phyloP scores from a whole-genome alignment of 2,888 invertebrate species.

The Dione vanillae region DNA sequence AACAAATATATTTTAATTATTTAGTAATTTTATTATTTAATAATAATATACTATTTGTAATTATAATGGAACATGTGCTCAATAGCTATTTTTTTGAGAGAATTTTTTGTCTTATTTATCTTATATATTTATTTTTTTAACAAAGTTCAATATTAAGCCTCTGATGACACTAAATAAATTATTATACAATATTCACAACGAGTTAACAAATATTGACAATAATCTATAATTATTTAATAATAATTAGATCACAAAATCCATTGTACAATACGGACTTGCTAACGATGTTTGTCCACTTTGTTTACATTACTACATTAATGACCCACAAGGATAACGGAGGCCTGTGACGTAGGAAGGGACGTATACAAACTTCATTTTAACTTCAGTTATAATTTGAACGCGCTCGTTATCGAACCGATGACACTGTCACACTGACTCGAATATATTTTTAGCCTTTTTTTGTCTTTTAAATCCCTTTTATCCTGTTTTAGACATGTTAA shows the following conservation, averaged over 20 bases:
- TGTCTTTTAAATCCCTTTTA: conserved; percentile 18
- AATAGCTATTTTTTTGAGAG: too few relatives aligned
- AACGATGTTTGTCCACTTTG: conserved; percentile 38
- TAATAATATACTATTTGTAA: neutral
- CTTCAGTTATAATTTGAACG: conserved; percentile 54
- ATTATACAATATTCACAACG: neutral
- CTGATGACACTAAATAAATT: neutral
- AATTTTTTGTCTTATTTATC: too few relatives aligned
- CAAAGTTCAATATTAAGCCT: too few relatives aligned
- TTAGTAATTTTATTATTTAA: neutral
- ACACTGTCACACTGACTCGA: conserved; percentile 48
- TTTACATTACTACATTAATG: conserved; percentile 29
- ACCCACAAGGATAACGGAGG: conserved; percentile 49
- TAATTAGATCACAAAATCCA: conserved; percentile 17
- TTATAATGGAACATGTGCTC: neutral
- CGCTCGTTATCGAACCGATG: conserved; percentile 53
- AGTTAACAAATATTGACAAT: neutral
- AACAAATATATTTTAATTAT: too few relatives aligned
- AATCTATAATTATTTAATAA: conserved; percentile 1
- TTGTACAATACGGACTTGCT: conserved; percentile 20
- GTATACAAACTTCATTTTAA: conserved; percentile 48
- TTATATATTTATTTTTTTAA: neutral
- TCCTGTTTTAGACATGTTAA: conserved; percentile 15
- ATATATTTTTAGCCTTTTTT: conserved; percentile 19
- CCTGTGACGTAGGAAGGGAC: conserved; percentile 48